Evolutionary conservation across 2,888 invertebrate genomes (phyloP), one percentile per base, ranked within the genome.

Genomic region (Apamea sordens): DNA sequence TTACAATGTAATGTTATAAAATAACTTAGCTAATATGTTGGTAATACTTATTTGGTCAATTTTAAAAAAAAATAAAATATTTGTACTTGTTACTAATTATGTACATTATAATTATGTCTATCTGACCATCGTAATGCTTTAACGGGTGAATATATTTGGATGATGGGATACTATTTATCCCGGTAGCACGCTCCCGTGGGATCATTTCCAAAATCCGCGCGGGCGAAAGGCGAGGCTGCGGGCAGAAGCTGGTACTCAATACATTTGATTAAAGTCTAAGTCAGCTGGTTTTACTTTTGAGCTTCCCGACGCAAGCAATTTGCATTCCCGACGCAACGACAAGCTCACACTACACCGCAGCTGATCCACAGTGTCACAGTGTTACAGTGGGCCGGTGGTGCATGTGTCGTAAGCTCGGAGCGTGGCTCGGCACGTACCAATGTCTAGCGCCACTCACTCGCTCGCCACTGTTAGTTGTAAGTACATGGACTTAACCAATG

Each of bases 241-340:
- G 47, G 47, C 47, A 13, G 47, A 13, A 13, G 47, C 47, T 47
- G 11, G 53, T 21, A 21, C 63, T 63, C 32, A 32, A 18, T 79
- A 64, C 63, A 72, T 74, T 82, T 82, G 32, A 67, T 75, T 82
- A 53, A 75, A 75, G 28, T 65, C 24, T 82, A 32, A 50, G 56
- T 75, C 59, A 44, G 67, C 41, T 75, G 75, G 44, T 67, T 80
- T 68, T 53, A 61, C 41, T 61, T 53, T 18, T 67, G 32, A 67
- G 32, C 32, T 75, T 61, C 36, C 73, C 32, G 28, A 50, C 21
- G 50, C 59, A 61, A 61, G 67, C 75, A 50, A 64, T 80, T 50
- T 64, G 53, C 76, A 69, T 63, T 64, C 61, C 13, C 32, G 15
- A 47, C 47, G 44, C 28, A 72, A 65, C 11, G 36, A 77, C 61